These are phyloP conservation scores for Drosophila atripex DNA, from an alignment of 2,888 invertebrate species.

Conservation along the genomic window DNA sequence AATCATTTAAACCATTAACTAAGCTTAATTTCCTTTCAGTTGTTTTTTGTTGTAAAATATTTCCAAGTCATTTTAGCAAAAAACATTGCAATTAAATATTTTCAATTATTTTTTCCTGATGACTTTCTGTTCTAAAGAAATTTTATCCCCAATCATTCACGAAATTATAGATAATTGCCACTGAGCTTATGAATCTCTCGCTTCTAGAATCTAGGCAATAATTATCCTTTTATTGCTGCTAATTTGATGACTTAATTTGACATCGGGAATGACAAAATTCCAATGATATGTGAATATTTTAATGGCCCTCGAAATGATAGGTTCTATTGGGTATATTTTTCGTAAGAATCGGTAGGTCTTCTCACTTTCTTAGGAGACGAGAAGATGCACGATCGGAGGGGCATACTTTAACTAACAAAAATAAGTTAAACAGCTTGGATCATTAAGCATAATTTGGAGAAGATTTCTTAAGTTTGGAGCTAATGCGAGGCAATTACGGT, in stretches of 20 bases:
- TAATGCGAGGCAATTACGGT: conserved; percentile 76
- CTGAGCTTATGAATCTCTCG: conserved; percentile 3
- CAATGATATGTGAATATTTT: conserved; percentile 29
- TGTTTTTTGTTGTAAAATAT: background rate
- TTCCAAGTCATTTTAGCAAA: background rate
- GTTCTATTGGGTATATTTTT: background rate
- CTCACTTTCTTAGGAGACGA: conserved; percentile 24
- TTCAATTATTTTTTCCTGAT: conserved; percentile 24
- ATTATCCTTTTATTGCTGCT: conserved; percentile 20
- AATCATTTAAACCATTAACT: too few species aligned
- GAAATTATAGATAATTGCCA: conserved; percentile 30
- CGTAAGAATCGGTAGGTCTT: conserved; percentile 3
- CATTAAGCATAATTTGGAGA: conserved; percentile 75
- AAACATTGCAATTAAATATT: conserved; percentile 4
- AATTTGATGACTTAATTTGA: conserved; percentile 42
- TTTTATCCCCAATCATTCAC: conserved; percentile 20
- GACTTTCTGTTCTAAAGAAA: conserved; percentile 16
- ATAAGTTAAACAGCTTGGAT: conserved; percentile 48
- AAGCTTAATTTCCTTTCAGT: background rate
- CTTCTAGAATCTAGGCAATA: conserved; percentile 28
- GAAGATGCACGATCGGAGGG: conserved; percentile 29
- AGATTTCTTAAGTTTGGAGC: conserved; percentile 72
- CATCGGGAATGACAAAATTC: conserved; percentile 27
- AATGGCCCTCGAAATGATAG: conserved; percentile 8
- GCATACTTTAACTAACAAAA: conserved; percentile 15